Evolutionary conservation across 2,888 invertebrate species (phyloP).

Genomic region (Agriotes lineatus): DNA sequence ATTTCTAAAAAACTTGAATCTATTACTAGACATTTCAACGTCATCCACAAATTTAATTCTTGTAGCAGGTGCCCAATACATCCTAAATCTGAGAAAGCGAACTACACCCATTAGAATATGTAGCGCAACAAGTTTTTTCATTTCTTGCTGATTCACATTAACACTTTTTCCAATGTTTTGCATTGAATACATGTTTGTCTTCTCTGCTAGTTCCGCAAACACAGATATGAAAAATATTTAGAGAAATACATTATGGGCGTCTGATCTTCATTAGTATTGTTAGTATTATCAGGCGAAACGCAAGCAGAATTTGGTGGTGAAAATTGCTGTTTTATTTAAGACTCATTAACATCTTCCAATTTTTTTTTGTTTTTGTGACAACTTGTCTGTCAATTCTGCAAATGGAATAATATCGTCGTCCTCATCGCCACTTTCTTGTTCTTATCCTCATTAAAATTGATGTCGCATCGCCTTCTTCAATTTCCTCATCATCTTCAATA

Average conservation of each 20-base stretch:
- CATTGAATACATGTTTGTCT: slow-evolving; percentile 43
- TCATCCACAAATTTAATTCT: slow-evolving; percentile 41
- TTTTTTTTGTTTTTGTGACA: neutral
- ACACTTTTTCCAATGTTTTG: slow-evolving; percentile 34
- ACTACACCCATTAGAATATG: slow-evolving; percentile 44
- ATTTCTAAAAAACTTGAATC: slow-evolving; percentile 38
- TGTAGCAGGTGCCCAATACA: slow-evolving; percentile 42
- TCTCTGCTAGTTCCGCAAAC: slow-evolving; percentile 37
- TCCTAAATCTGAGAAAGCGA: slow-evolving; percentile 35
- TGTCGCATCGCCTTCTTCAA: no score
- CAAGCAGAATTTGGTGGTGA: slow-evolving; percentile 16
- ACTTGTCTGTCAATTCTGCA: no score
- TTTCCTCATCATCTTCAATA: slow-evolving; percentile 19
- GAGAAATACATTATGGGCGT: slow-evolving; percentile 39
- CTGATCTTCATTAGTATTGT: slow-evolving; percentile 10
- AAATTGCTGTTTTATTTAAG: slow-evolving; percentile 22
- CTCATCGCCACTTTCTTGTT: neutral
- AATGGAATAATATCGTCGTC: neutral
- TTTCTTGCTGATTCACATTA: slow-evolving; percentile 33
- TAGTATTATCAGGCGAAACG: slow-evolving; percentile 2
- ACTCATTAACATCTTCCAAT: slow-evolving; percentile 13
- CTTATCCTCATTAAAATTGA: no score
- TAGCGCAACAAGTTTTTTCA: slow-evolving; percentile 39
- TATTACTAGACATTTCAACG: slow-evolving; percentile 38
- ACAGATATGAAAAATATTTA: slow-evolving; percentile 38